Base-by-base conservation (phyloP, 2,113 vertebrate species). In the Thalassoma bifasciatum region DNA sequence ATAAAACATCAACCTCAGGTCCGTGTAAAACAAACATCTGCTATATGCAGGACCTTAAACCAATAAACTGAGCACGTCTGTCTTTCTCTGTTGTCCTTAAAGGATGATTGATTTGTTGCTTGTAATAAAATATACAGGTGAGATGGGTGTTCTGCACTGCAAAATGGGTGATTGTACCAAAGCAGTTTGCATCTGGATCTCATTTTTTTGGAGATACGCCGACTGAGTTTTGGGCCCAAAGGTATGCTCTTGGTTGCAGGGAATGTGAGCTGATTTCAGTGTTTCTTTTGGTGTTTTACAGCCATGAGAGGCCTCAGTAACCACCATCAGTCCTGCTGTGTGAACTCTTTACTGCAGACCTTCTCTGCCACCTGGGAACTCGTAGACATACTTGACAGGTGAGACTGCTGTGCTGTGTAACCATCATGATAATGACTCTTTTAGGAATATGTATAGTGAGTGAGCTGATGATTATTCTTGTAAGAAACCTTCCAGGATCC, bases 301-400 rank as follows among this genome's bases (percentile, higher is more conserved):
- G 86, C 22, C 26, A 80, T 93, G 64, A 88, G 90, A 72, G 94
- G 93, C 10, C 92, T 94, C 19, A 0, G 0, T 1, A 94, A 94
- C 79, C 63, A 87, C 59, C 10, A 38, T 10, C 81, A 94, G 57
- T 92, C 91, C 58, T 94, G 93, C 70, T 94, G 92, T 30, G 86
- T 90, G 8, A 94, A 94, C 84, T 83, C 92, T 10, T 34, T 94
- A 37, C 86, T 94, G 62, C 94, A 94, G 85, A 81, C 83, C 16
- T 77, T 94, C 37, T 86, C 75, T 61, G 92, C 90, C 11, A 94
- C 93, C 34, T 77, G 83, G 75, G 93, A 94, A 51, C 66, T 94
- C 0, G 34, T 66, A 42, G 67, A 85, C 0, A 10, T 93, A 3
- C 82, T 94, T 0, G 72, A 86, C 62, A 90, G 26, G 93, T 94